Percentiles rank a stretch among this genome's conserved stretches.
Conservation (phyloP, 2,888 invertebrate genomes). For the Catocala sponsa region DNA sequence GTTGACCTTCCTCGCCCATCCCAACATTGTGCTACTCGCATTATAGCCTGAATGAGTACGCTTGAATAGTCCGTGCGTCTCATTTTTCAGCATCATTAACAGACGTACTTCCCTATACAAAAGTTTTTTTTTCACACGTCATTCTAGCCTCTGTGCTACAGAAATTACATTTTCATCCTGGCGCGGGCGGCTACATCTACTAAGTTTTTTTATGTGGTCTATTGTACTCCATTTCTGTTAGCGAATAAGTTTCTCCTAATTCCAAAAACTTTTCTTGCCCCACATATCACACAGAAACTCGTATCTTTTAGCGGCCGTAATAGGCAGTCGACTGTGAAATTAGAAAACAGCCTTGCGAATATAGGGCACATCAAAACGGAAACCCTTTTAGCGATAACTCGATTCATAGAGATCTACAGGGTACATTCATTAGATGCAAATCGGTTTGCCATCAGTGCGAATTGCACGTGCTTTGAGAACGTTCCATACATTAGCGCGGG, state of each 20-base stretch:
- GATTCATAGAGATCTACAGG: constrained; percentile 47
- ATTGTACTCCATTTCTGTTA: constrained; percentile 36
- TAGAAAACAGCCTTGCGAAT: constrained; percentile 63
- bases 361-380: constrained; percentile 52
- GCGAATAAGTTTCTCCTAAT: constrained; percentile 36
- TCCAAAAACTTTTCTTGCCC: constrained; percentile 41
- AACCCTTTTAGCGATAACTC: constrained; percentile 57
- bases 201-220: constrained; percentile 31
- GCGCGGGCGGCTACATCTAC: constrained; percentile 11
- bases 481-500: constrained; percentile 13
- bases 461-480: constrained; percentile 31
- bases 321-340: constrained; percentile 65
- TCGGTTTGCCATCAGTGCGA: constrained; percentile 35
- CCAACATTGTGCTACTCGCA: constrained; percentile 74
- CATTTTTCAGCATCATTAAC: constrained; percentile 70
- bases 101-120: constrained; percentile 58
- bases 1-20: constrained; percentile 82
- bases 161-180: constrained; percentile 31
- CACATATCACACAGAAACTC: constrained; percentile 49
- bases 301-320: constrained; percentile 53
- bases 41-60: constrained; percentile 71
- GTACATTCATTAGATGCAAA: constrained; percentile 43
- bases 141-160: constrained; percentile 38
- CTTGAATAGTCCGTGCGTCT: constrained; percentile 70
- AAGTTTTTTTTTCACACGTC: constrained; percentile 47